Conservation (phyloP, 2,888 invertebrate species). For the Caenorhabditis sp. region DNA sequence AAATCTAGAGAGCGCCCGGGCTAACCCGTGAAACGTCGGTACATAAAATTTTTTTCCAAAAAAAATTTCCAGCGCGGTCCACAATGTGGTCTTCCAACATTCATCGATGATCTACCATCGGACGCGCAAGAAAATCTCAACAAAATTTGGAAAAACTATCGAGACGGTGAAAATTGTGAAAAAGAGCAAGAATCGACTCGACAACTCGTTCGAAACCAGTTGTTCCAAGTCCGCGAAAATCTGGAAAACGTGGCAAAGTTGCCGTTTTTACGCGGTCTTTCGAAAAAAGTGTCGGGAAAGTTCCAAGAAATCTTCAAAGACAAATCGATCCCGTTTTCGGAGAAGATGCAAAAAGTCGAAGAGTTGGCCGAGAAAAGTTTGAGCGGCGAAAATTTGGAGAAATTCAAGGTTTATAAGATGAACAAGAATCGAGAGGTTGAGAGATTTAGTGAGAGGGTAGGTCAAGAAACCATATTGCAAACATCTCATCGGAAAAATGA, state of each 20-base stretch:
- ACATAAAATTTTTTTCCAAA: no score
- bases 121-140: slow-evolving; percentile 38
- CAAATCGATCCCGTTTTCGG: slow-evolving; percentile 33
- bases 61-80: slow-evolving; percentile 25
- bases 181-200: slow-evolving; percentile 48
- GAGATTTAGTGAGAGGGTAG: slow-evolving; percentile 42
- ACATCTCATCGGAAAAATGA: no score
- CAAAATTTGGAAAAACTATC: slow-evolving; percentile 53
- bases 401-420: slow-evolving; percentile 54
- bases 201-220: slow-evolving; percentile 38
- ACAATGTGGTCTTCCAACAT: slow-evolving; percentile 51
- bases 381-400: slow-evolving; percentile 50
- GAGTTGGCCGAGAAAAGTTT: slow-evolving; percentile 53
- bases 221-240: slow-evolving; percentile 23
- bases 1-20: no score
- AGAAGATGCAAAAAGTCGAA: slow-evolving; percentile 48
- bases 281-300: slow-evolving; percentile 35
- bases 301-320: slow-evolving; percentile 50
- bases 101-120: slow-evolving; percentile 40
- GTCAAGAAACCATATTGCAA: no score
- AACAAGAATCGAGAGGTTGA: slow-evolving; percentile 42
- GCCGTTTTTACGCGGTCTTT: slow-evolving; percentile 35
- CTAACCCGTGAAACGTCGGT: no score
- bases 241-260: slow-evolving; percentile 21
- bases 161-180: slow-evolving; percentile 54